These are phyloP conservation scores for Podarcis raffonei DNA, from an alignment of 2,113 vertebrate genomes.

Conservation along the genomic window DNA sequence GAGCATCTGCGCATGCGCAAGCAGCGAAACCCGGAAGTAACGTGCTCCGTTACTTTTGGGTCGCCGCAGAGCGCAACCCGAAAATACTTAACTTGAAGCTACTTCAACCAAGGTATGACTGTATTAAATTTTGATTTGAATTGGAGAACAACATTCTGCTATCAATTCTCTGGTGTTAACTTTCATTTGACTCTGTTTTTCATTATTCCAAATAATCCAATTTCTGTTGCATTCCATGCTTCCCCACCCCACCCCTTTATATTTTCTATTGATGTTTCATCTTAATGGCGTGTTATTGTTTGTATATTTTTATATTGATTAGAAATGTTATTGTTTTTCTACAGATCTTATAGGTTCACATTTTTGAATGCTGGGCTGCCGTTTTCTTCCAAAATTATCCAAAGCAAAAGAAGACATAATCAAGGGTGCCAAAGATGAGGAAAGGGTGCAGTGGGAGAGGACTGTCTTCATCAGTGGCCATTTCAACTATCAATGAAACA, in stretches of 20 bases:
- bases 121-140: conserved; percentile 12
- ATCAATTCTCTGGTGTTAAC: neutral
- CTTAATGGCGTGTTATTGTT: neutral
- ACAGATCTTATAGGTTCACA: neutral
- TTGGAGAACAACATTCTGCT: neutral
- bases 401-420: neutral
- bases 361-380: neutral
- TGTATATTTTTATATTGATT: neutral
- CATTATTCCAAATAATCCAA: neutral
- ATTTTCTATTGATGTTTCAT: neutral
- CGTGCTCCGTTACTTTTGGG: too few species aligned
- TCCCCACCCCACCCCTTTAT: neutral
- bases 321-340: conserved; percentile 1
- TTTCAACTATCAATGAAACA: neutral
- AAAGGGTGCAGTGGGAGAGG: too few species aligned
- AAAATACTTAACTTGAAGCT: too few species aligned
- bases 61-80: too few species aligned
- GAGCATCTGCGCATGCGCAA: too few species aligned
- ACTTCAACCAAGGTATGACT: too few species aligned
- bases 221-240: neutral
- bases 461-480: neutral
- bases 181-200: neutral
- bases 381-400: neutral
- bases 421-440: neutral
- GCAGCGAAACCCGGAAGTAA: too few species aligned